Evolutionary conservation across 2,888 invertebrate species (phyloP).

Genomic region (Spodoptera exigua): DNA sequence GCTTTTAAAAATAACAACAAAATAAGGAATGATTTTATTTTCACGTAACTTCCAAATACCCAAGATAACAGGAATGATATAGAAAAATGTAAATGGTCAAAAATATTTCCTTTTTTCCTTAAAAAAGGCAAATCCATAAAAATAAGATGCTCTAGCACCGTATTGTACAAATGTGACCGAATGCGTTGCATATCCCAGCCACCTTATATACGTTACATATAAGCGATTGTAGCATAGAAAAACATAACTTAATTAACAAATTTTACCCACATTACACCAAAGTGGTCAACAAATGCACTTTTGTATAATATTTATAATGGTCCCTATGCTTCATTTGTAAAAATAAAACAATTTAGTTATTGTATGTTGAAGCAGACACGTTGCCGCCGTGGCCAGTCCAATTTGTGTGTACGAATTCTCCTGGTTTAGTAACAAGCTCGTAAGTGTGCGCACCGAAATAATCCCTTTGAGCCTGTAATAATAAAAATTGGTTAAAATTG

Average conservation of each 20-base stretch:
- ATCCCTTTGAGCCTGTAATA: conserved; percentile 95
- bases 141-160: neutral
- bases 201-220: conserved; percentile 29
- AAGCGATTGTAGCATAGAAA: conserved; percentile 17
- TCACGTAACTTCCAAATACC: conserved; percentile 12
- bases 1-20: too few species aligned
- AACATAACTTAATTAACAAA: conserved; percentile 45
- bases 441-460: conserved; percentile 99
- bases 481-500: neutral
- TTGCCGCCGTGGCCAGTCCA: conserved; percentile 99
- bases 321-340: conserved; percentile 30
- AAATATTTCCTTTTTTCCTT: conserved; percentile 10
- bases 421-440: conserved; percentile 95
- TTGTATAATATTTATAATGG: conserved; percentile 17
- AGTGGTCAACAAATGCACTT: conserved; percentile 2
- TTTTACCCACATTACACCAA: conserved; percentile 27
- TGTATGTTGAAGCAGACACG: conserved; percentile 97
- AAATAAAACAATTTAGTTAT: conserved; percentile 64
- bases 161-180: neutral
- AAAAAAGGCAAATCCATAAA: neutral
- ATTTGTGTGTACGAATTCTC: conserved; percentile 98
- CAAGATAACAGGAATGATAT: conserved; percentile 43
- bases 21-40: conserved; percentile 26
- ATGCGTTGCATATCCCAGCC: conserved; percentile 20
- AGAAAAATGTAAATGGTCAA: conserved; percentile 1